These are phyloP conservation scores for Limnephilus marmoratus DNA, from an alignment of 2,888 invertebrate species.

Conservation along the genomic window DNA sequence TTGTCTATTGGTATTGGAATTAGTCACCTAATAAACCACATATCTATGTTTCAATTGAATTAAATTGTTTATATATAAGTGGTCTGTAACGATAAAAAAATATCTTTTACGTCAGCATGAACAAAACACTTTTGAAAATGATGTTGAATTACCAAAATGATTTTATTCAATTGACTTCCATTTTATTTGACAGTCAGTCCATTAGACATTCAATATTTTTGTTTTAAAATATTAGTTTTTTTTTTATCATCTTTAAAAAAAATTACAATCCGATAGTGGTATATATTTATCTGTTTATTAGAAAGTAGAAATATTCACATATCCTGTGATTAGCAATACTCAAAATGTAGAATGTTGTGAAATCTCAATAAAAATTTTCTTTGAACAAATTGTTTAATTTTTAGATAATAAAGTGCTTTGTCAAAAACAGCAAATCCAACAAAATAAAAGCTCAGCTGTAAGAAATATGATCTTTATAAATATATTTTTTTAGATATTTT, in stretches of 20 bases:
- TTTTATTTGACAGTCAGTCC: not conserved
- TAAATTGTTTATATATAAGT: not conserved
- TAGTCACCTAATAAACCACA: not conserved
- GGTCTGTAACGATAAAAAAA: not conserved
- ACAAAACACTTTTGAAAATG: not conserved
- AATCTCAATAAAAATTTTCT: conserved; percentile 48
- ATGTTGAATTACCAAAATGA: not conserved
- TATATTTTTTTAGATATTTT: not conserved
- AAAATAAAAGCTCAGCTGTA: not conserved
- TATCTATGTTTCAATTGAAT: not conserved
- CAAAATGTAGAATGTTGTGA: conserved; percentile 60
- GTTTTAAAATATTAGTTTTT: not conserved
- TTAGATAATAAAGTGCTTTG: not conserved
- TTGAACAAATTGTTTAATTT: conserved; percentile 9
- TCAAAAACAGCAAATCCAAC: not conserved
- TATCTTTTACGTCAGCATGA: not conserved
- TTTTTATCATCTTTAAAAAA: not conserved
- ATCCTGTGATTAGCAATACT: conserved; percentile 66
- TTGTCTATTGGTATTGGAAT: not conserved
- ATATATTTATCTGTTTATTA: conserved; percentile 31
- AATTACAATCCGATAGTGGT: conserved; percentile 6
- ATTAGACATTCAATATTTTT: conserved; percentile 24
- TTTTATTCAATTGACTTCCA: not conserved
- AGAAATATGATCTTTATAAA: not conserved
- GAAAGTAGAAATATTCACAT: conserved; percentile 59